Evolutionary conservation across 2,113 vertebrate species (phyloP), one percentile per base, ranked within the genome.

Genomic region (Odontophorus gujanensis): DNA sequence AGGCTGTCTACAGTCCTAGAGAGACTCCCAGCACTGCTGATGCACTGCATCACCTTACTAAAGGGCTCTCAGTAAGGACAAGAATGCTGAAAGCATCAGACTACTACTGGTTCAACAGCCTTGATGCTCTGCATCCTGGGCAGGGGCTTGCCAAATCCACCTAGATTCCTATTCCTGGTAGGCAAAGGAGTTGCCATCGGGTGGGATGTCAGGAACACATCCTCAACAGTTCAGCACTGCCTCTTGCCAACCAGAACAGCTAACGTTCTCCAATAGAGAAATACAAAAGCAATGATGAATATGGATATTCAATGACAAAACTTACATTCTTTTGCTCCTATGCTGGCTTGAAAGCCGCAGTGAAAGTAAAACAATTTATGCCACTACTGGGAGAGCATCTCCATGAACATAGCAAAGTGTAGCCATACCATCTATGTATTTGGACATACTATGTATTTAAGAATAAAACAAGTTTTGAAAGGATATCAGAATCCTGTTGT

Each of bases 391-490:
- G 34, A 74, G 55, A 83, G 25, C 13, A 62, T 43, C 81, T 79
- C 18, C 50, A 62, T 7, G 22, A 10, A 19, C 16, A 34, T n/a
- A 57, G 7, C 2, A 3, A 76, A 76, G 43, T 36, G 19, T 58
- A 69, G 14, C 13, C 25, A 22, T 38, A 9, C 14, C 16, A 1
- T 1, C 4, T 2, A 4, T 20, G 7, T 11, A 21, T 24, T 51
- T 51, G 53, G 72, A 55, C 36, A 82, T 50, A 65, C 9, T 40
- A 40, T 40, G 40, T 40, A 40, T 75, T 75, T 40, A 40, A 80
- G 50, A 13, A 40, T 5, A 75, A 75, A 92, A 67, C 7, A 47
- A 68, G 5, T 65, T 87, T 19, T 61, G 48, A 72, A 79, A 73
- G 17, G 2, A 1, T 48, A 28, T 25, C 43, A 73, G 53, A 36